Conservation (phyloP, 2,888 invertebrate species). For the Hydrotaea cyrtoneurina region DNA sequence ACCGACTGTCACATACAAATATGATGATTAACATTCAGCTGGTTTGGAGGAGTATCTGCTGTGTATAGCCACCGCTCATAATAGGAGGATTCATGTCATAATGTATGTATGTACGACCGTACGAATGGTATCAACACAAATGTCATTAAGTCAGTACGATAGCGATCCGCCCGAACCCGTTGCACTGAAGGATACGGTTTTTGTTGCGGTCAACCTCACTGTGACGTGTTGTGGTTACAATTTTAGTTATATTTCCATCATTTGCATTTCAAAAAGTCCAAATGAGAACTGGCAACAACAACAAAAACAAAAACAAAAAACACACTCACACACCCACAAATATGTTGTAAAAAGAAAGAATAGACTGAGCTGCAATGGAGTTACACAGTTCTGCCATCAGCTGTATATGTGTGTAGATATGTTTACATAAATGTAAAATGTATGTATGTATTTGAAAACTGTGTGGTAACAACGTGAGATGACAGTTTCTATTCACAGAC, state of each 20-base stretch:
- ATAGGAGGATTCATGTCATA: background rate
- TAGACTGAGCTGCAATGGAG: too few species aligned
- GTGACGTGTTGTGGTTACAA: slow-evolving; percentile 64
- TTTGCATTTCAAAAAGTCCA: slow-evolving; percentile 56
- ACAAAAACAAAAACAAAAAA: slow-evolving; percentile 30
- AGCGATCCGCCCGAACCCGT: too few species aligned
- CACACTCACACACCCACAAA: too few species aligned
- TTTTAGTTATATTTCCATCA: slow-evolving; percentile 61
- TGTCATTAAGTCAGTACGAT: slow-evolving; percentile 66
- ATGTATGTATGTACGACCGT: background rate
- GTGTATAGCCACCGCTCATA: background rate
- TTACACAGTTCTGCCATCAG: too few species aligned
- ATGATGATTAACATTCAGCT: slow-evolving; percentile 35
- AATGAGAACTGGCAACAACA: background rate
- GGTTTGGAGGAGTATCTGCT: slow-evolving; percentile 5
- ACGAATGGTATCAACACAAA: slow-evolving; percentile 50
- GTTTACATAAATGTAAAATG: background rate
- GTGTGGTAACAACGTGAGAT: background rate
- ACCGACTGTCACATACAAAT: slow-evolving; percentile 12
- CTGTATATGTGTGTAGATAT: too few species aligned
- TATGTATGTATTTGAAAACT: background rate
- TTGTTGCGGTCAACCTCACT: slow-evolving; percentile 62
- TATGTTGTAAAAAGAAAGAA: too few species aligned
- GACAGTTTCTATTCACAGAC: background rate
- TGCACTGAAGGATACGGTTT: slow-evolving; percentile 44